Conservation (phyloP, 2,888 invertebrate species). For the Agrilus cyanescens region DNA sequence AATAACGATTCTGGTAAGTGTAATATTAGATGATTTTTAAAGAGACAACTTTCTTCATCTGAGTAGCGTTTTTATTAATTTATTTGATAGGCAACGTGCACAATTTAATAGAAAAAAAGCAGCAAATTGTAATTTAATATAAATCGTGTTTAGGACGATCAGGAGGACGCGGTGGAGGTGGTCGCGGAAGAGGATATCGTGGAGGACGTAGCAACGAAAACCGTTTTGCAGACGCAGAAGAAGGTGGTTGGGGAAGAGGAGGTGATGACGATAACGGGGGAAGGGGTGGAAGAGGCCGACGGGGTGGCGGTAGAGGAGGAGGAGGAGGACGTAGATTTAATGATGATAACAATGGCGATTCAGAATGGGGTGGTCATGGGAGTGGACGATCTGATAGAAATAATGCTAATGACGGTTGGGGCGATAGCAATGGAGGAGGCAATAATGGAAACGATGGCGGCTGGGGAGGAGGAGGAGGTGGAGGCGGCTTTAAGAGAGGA, state of each 20-base stretch:
- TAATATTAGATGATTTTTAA: not conserved
- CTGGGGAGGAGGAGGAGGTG: slow-evolving; percentile 8
- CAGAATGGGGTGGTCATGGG: slow-evolving; percentile 16
- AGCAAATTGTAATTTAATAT: no score
- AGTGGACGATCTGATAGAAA: slow-evolving; percentile 19
- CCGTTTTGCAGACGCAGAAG: slow-evolving; percentile 13
- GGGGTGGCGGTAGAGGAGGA: slow-evolving; percentile 15
- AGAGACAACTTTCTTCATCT: not conserved
- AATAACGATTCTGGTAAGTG: slow-evolving; percentile 10
- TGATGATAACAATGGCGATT: slow-evolving; percentile 12
- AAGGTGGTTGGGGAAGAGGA: slow-evolving; percentile 13
- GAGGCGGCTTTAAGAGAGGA: slow-evolving; percentile 13
- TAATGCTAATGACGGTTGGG: slow-evolving; percentile 20
- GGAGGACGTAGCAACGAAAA: slow-evolving; percentile 9
- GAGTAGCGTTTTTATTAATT: no score
- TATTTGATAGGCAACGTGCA: no score
- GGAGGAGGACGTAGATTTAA: slow-evolving; percentile 10
- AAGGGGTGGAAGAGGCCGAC: slow-evolving; percentile 12
- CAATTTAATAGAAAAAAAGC: no score
- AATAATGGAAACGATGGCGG: slow-evolving; percentile 8
- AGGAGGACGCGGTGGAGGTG: slow-evolving; percentile 14
- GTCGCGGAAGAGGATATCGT: not conserved
- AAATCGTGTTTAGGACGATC: no score
- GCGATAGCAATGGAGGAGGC: slow-evolving; percentile 32
- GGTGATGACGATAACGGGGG: slow-evolving; percentile 13